A percentile compares a stretch with the other conserved stretches of the same genome.
phyloP scores from a whole-genome alignment of 1,140 invertebrate genomes.

The Heterodera carotae region DNA sequence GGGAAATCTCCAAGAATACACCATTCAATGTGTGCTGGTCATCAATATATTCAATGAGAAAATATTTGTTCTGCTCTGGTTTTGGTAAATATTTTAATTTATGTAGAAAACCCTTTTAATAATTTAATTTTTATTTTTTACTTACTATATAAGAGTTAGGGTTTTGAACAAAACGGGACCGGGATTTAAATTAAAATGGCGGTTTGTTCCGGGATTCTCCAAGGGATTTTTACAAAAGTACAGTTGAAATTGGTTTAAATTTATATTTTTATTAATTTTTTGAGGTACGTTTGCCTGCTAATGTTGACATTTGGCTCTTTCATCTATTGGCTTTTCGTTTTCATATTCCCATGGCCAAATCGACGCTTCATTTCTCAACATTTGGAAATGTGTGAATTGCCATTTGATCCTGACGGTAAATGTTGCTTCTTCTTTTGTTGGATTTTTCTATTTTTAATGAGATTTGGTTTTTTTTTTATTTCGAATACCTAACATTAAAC shows the following conservation, averaged over 20 bases:
- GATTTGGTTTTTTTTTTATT: too few relatives aligned
- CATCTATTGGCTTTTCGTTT: slow-evolving; percentile 56
- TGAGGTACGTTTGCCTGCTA: slow-evolving; percentile 68
- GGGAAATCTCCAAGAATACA: slow-evolving; percentile 66
- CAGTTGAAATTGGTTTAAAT: too few relatives aligned
- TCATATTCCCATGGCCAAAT: slow-evolving; percentile 50
- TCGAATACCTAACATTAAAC: too few relatives aligned
- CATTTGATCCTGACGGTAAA: slow-evolving; percentile 53
- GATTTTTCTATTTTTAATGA: too few relatives aligned
- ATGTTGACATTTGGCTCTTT: slow-evolving; percentile 65
- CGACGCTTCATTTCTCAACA: slow-evolving; percentile 55
- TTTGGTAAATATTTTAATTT: slow-evolving; percentile 43
- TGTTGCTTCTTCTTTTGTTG: too few relatives aligned
- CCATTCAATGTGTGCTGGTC: slow-evolving; percentile 69
- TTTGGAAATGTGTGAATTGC: slow-evolving; percentile 60
- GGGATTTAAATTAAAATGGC: too few relatives aligned
- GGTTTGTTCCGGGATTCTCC: too few relatives aligned
- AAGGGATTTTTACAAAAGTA: too few relatives aligned
- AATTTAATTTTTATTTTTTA: neutral
- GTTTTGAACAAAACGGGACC: too few relatives aligned
- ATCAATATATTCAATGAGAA: slow-evolving; percentile 71
- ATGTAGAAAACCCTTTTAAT: too few relatives aligned
- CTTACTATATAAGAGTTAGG: neutral
- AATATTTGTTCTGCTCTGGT: slow-evolving; percentile 70
- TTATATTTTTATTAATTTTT: too few relatives aligned